phyloP scores from a whole-genome alignment of 2,797 vertebrate genomes.

The Geotrypetes seraphini region DNA sequence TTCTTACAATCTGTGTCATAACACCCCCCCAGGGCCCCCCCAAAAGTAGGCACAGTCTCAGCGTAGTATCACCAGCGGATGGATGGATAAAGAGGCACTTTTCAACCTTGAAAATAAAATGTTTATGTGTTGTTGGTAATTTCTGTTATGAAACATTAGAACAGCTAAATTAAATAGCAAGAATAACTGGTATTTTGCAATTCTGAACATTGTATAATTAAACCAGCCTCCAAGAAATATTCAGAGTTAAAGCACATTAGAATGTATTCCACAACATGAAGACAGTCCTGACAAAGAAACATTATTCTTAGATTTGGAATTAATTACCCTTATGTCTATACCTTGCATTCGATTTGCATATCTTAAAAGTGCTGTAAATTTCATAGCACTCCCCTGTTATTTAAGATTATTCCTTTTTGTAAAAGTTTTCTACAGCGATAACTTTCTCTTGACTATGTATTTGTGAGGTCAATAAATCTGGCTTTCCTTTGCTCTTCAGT shows the following conservation, averaged over 20 bases:
- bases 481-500: constrained; percentile 33
- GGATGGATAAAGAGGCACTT: too few relatives aligned
- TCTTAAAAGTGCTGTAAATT: constrained; percentile 88
- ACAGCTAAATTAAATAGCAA: constrained; percentile 50
- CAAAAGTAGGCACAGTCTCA: too few relatives aligned
- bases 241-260: constrained; percentile 83
- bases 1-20: too few relatives aligned
- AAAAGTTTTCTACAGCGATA: constrained; percentile 59
- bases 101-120: constrained; percentile 36
- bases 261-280: constrained; percentile 85
- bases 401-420: constrained; percentile 48
- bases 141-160: constrained; percentile 37
- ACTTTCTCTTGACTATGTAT: constrained; percentile 52
- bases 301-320: constrained; percentile 88
- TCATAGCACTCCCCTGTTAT: constrained; percentile 69
- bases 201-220: constrained; percentile 76
- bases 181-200: constrained; percentile 63
- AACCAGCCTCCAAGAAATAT: constrained; percentile 78
- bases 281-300: constrained; percentile 93
- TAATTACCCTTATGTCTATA: constrained; percentile 95
- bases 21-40: too few relatives aligned
- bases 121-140: constrained; percentile 40
- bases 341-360: constrained; percentile 95
- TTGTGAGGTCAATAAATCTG: constrained; percentile 61
- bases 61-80: too few relatives aligned